Evolutionary conservation across 2,797 vertebrate species (phyloP).

Genomic region (Muscicapa striata): DNA sequence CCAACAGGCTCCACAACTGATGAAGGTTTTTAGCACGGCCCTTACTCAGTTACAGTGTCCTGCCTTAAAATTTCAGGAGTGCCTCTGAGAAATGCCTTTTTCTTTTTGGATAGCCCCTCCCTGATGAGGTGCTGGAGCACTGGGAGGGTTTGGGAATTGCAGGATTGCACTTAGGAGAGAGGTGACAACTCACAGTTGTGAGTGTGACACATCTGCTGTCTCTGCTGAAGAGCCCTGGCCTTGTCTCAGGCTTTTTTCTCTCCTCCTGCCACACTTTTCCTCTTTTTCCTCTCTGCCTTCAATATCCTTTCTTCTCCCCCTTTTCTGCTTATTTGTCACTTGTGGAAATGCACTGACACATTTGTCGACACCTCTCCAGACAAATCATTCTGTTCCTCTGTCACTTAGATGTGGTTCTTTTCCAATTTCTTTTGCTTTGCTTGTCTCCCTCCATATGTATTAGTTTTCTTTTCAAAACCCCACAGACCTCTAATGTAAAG

Average conservation of each 20-base stretch:
- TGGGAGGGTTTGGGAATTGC: not conserved
- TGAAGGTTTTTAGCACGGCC: not conserved
- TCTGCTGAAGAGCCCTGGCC: not conserved
- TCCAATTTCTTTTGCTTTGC: not conserved
- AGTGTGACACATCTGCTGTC: not conserved
- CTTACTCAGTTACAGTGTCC: not conserved
- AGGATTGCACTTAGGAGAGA: not conserved
- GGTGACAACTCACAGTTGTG: fast-evolving
- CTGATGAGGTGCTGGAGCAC: not conserved
- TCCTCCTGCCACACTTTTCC: not conserved
- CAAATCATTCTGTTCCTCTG: not conserved
- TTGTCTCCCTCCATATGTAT: not conserved
- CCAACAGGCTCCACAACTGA: fast-evolving
- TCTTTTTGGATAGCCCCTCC: not conserved
- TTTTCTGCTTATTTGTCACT: not conserved
- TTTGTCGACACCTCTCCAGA: not conserved
- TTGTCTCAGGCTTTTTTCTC: not conserved
- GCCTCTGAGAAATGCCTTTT: not conserved
- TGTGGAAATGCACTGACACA: not conserved
- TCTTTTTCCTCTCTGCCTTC: not conserved
- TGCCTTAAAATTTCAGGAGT: not conserved
- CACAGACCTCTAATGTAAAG: not conserved
- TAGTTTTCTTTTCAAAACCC: not conserved
- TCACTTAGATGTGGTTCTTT: not conserved
- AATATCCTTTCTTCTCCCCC: not conserved